Evolutionary conservation across 2,888 invertebrate species (phyloP).

Genomic region (Furcula furcula): DNA sequence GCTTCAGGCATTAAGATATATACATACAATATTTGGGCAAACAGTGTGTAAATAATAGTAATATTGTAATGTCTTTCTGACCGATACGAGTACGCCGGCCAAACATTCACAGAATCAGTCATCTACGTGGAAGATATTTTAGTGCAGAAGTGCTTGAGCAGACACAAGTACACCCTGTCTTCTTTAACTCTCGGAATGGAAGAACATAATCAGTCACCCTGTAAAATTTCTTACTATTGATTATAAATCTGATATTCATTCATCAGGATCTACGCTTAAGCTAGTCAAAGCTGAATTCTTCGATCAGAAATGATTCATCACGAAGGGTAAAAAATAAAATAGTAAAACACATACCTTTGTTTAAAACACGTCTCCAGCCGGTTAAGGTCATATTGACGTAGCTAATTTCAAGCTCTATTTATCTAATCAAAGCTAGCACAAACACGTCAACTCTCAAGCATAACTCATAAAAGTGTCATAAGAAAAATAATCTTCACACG

Average conservation of each 20-base stretch:
- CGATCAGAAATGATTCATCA: too few relatives aligned
- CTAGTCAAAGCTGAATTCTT: too few relatives aligned
- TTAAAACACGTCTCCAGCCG: slow-evolving; percentile 65
- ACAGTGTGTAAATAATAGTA: too few relatives aligned
- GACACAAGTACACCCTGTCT: too few relatives aligned
- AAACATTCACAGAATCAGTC: too few relatives aligned
- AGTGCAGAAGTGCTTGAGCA: too few relatives aligned
- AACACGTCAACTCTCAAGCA: background rate
- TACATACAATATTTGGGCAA: too few relatives aligned
- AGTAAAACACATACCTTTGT: slow-evolving; percentile 49
- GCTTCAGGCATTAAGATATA: too few relatives aligned
- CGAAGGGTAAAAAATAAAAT: background rate
- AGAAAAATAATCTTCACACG: background rate
- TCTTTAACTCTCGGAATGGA: background rate
- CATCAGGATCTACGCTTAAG: too few relatives aligned
- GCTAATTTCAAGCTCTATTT: background rate
- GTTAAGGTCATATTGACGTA: slow-evolving; percentile 46
- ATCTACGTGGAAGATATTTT: too few relatives aligned
- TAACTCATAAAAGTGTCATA: background rate
- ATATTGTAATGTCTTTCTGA: too few relatives aligned
- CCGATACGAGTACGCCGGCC: too few relatives aligned
- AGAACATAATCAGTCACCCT: background rate
- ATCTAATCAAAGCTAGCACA: background rate
- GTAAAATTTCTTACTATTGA: background rate
- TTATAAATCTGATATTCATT: background rate